Evolutionary conservation across 1,140 invertebrate species (phyloP).

Genomic region (Cydia amplana): DNA sequence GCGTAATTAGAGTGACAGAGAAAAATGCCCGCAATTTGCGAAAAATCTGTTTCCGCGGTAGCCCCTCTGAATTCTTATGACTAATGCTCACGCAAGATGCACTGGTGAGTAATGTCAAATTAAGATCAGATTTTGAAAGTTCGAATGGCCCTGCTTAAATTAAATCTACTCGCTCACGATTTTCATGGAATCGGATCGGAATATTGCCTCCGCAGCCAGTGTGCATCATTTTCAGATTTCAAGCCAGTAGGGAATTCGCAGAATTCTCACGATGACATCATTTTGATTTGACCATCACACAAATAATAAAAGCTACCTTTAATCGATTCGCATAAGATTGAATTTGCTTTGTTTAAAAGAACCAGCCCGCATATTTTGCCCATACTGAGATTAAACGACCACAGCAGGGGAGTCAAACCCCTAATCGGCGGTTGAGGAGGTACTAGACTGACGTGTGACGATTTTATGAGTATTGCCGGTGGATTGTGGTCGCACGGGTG

Average conservation of each 20-base stretch:
- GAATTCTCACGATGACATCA: constrained; percentile 65
- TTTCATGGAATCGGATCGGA: too few relatives aligned
- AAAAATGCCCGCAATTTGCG: too few relatives aligned
- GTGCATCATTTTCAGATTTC: neutral
- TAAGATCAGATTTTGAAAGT: too few relatives aligned
- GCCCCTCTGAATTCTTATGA: too few relatives aligned
- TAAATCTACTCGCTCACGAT: too few relatives aligned
- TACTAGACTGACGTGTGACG: constrained; percentile 52
- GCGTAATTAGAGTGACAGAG: too few relatives aligned
- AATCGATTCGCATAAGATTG: constrained; percentile 31
- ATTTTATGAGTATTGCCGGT: constrained; percentile 38
- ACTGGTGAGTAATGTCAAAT: too few relatives aligned
- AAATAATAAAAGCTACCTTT: constrained; percentile 43
- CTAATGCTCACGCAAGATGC: too few relatives aligned
- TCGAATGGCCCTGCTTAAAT: too few relatives aligned
- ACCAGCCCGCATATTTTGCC: constrained; percentile 70
- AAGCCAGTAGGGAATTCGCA: constrained; percentile 41
- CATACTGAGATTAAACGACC: constrained; percentile 48
- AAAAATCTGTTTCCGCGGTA: too few relatives aligned
- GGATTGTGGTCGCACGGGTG: constrained; percentile 10
- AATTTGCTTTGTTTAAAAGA: constrained; percentile 45
- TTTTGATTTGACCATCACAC: constrained; percentile 65
- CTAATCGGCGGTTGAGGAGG: constrained; percentile 46
- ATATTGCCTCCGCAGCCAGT: neutral
- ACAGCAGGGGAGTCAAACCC: constrained; percentile 53